phyloP scores from a whole-genome alignment of 2,888 invertebrate species.

The Hypomecis punctinalis region DNA sequence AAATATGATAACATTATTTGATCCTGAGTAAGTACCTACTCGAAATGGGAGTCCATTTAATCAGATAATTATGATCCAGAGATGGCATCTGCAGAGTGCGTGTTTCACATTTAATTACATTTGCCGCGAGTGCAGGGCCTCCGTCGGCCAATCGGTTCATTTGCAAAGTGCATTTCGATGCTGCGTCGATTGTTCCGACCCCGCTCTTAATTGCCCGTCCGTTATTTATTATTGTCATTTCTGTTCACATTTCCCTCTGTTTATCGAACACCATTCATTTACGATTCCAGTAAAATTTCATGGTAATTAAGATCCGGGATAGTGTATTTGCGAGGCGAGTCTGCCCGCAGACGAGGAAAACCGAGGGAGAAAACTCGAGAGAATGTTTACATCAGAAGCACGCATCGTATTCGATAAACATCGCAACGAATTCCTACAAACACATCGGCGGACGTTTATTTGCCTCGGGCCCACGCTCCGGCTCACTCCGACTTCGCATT shows the following conservation, averaged over 20 bases:
- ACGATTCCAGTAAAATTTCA: slow-evolving; percentile 49
- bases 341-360: slow-evolving; percentile 15
- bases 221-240: slow-evolving; percentile 80
- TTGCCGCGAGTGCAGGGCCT: slow-evolving; percentile 55
- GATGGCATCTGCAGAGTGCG: slow-evolving; percentile 66
- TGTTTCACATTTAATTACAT: slow-evolving; percentile 74
- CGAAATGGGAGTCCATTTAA: slow-evolving; percentile 26
- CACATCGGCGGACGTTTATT: slow-evolving; percentile 81
- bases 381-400: slow-evolving; percentile 70
- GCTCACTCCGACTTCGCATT: slow-evolving; percentile 74
- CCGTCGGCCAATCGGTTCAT: slow-evolving; percentile 71
- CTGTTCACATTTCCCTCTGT: slow-evolving; percentile 67
- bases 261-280: slow-evolving; percentile 61
- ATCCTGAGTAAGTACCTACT: not conserved
- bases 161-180: slow-evolving; percentile 85
- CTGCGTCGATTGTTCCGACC: slow-evolving; percentile 75
- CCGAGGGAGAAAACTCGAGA: slow-evolving; percentile 40
- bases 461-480: slow-evolving; percentile 76
- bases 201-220: slow-evolving; percentile 76
- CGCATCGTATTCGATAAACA: slow-evolving; percentile 79
- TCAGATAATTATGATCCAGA: slow-evolving; percentile 43
- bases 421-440: slow-evolving; percentile 80
- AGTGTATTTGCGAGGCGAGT: slow-evolving; percentile 19
- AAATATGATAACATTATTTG: slow-evolving; percentile 17
- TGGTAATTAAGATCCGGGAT: slow-evolving; percentile 40